Percentiles rank a stretch among this genome's conserved stretches.
Conservation (phyloP, 1,140 invertebrate species). For the Sycophila sp. region DNA sequence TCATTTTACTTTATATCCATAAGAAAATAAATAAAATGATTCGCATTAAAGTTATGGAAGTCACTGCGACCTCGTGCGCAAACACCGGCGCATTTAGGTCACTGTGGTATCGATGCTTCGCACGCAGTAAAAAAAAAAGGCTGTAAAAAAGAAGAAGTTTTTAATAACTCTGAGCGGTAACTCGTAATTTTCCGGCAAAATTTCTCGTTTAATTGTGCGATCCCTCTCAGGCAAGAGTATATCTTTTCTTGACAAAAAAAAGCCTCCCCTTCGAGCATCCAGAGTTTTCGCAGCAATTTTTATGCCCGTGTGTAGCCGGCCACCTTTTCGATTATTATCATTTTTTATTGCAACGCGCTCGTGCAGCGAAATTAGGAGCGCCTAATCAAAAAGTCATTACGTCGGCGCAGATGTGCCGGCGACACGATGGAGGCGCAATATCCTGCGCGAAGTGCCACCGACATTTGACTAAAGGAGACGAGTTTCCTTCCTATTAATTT, state of each 20-base stretch:
- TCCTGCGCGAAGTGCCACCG: conserved; percentile 1
- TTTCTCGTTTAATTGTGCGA: conserved; percentile 14
- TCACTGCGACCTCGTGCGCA: background rate
- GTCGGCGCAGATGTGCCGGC: conserved; percentile 21
- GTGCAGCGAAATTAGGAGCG: conserved; percentile 7
- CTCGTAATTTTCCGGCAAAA: conserved; percentile 27
- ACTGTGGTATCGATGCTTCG: conserved; percentile 7
- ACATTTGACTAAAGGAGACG: conserved; percentile 19
- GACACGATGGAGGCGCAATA: background rate
- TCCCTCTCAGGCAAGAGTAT: background rate
- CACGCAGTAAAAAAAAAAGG: background rate
- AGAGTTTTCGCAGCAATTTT: background rate
- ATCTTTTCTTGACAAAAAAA: background rate
- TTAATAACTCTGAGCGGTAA: conserved; percentile 25
- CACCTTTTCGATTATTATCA: background rate
- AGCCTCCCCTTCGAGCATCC: background rate
- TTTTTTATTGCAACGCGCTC: background rate
- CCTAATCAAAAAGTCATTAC: conserved; percentile 59
- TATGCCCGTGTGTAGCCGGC: background rate
- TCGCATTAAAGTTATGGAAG: background rate
- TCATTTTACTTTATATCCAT: too few species aligned
- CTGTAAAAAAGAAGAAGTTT: background rate
- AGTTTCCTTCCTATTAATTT: conserved; percentile 55
- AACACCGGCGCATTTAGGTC: background rate
- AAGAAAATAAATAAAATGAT: too few species aligned